Evolutionary conservation across 2,888 invertebrate genomes (phyloP), one percentile per base, ranked within the genome.

Genomic region (Idaea biselata): DNA sequence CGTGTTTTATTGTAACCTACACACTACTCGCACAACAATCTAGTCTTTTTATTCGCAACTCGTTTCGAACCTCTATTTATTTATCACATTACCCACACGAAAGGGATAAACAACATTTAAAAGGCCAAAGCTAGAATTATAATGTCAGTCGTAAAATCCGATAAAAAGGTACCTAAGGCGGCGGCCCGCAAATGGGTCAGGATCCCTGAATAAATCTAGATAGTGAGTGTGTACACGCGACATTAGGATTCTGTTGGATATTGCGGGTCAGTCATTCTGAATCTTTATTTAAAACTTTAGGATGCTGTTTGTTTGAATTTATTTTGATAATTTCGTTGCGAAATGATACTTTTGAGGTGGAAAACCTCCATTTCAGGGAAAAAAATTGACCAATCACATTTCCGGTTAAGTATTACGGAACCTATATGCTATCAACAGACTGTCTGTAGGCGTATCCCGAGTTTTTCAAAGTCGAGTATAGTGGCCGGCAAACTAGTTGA

Each of bases 121-220:
- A 44, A 44, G 44, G 44, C 44, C 44, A 44, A 44, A 44, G 44
- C 44, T 44, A 44, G 44, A 44, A 44, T 44, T 44, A 72, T 75
- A 72, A 69, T 66, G 72, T 70, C 70, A 67, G 58, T 68, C 68
- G 69, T 68, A 68, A 73, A 66, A 66, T 66, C 61, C 63, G 72
- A 75, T 76, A 75, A 77, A 77, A 80, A 80, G 76, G 79, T 79
- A 80, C 80, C 79, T 79, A 17, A 56, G 18, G 56, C 17, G 77
- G 77, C 63, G 71, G 70, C 72, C 74, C 72, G 68, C 73, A 75
- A 85, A 76, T 83, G 74, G 84, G 84, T 82, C 83, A 82, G 80
- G 79, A 81, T 77, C 77, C 76, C 77, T 75, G 79, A 82, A 85
- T 84, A 84, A 85, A 84, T 85, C 82, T 80, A 84, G 80, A 81